phyloP scores from a whole-genome alignment of 2,113 vertebrate genomes.

The Phasianus colchicus region DNA sequence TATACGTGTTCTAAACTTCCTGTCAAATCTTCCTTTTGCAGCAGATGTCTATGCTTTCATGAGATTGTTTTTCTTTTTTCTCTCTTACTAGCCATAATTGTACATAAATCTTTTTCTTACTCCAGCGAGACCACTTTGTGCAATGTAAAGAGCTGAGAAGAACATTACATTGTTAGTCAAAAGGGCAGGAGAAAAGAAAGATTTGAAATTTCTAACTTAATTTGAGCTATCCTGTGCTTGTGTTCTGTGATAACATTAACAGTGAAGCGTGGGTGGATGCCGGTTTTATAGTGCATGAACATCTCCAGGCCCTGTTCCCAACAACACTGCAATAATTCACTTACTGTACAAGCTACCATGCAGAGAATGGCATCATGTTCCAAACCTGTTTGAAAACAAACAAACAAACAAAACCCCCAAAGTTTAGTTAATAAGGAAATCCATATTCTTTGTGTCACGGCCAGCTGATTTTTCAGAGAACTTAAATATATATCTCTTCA shows the following conservation, averaged over 20 bases:
- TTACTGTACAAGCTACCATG: background rate
- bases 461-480: slow-evolving; percentile 33
- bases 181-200: slow-evolving; percentile 33
- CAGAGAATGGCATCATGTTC: background rate
- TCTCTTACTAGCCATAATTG: background rate
- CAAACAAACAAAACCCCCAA: background rate
- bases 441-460: slow-evolving; percentile 9
- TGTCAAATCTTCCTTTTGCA: background rate
- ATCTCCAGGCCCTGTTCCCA: background rate
- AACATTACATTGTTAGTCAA: slow-evolving; percentile 35
- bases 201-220: slow-evolving; percentile 47
- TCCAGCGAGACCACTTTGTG: slow-evolving; percentile 28
- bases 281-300: background rate
- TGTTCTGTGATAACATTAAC: background rate
- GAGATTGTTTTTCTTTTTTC: background rate
- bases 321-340: background rate
- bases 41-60: background rate
- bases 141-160: slow-evolving; percentile 27
- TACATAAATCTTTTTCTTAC: slow-evolving; percentile 35
- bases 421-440: background rate
- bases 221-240: slow-evolving; percentile 22
- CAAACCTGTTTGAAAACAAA: background rate
- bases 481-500: slow-evolving; percentile 47
- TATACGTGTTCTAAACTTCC: background rate
- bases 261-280: background rate